Base-by-base conservation (phyloP, 2,113 vertebrate genomes). In the Eira barbara region DNA sequence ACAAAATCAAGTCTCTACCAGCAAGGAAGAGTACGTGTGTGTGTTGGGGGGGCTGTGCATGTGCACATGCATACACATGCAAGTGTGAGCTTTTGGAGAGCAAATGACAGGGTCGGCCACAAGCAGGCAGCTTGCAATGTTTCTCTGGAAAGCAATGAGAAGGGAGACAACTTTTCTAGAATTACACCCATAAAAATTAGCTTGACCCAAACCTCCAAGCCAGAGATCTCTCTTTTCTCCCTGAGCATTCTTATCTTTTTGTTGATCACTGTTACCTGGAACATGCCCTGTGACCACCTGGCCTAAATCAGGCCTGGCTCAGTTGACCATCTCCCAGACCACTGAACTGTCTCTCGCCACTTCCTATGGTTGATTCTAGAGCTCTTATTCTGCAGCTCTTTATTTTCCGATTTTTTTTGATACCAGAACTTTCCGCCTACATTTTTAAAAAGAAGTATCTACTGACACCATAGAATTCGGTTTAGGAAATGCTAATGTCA, bases 401-500 rank as follows among this genome's bases (percentile, higher is more conserved):
- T 36, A 20, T 55, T 79, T 85, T 18, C 57, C 8, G 3, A 36
- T 45, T 29, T 18, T 76, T 73, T 78, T 59, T 52, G 17, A 65
- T 79, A 67, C 39, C 8, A 45, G 12, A 86, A 81, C 39, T 34
- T 12, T 47, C n/a, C 17, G 36, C 25, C 23, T 86, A 47, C 14
- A 52, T 71, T 67, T 71, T 55, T 45, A 8, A 67, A 67, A 85
- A 97, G 49, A 93, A 89, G 73, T 42, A 47, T 84, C 69, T 89
- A 13, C 12, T 1, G 36, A 86, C 8, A 9, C 39, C 31, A 47
- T 55, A 34, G n/a, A 91, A 76, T 36, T 42, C 52, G 12, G n/a
- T 34, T 81, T 89, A 85, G 85, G 78, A 91, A 73, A 89, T 81
- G 47, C 49, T 78, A 81, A 89, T 57, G 67, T 81, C 12, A 79